Percentiles rank a stretch among this genome's conserved stretches.
phyloP scores from a whole-genome alignment of 1,140 invertebrate genomes.

The Diplogasteroides magnus region DNA sequence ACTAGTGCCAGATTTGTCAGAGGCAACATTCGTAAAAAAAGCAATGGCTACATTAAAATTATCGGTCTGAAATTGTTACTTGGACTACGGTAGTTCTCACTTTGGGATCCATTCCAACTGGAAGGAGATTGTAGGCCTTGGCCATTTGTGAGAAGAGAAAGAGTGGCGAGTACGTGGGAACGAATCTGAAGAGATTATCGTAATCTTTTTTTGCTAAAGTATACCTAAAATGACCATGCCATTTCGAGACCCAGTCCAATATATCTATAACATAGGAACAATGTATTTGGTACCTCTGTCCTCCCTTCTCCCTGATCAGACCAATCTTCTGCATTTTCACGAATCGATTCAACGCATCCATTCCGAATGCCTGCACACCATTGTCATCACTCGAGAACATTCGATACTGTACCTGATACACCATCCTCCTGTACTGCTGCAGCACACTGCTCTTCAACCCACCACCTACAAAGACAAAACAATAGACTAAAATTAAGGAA shows the following conservation, averaged over 20 bases:
- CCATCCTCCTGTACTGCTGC: constrained; percentile 28
- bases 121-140: constrained; percentile 28
- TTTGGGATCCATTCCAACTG: constrained; percentile 6
- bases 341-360: constrained; percentile 31
- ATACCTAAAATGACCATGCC: too few relatives aligned
- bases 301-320: constrained; percentile 34
- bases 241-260: too few relatives aligned
- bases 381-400: not conserved
- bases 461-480: too few relatives aligned
- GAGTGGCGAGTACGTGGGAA: constrained; percentile 12
- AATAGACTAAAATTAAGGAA: too few relatives aligned
- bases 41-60: not conserved
- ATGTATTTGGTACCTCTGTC: constrained; percentile 6
- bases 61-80: constrained; percentile 8
- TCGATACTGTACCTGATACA: constrained; percentile 28
- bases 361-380: constrained; percentile 37
- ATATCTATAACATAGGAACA: constrained; percentile 7
- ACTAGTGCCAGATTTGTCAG: not conserved
- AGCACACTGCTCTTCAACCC: constrained; percentile 35
- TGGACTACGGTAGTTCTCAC: constrained; percentile 2
- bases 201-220: too few relatives aligned
- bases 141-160: constrained; percentile 21
- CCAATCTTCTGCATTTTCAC: constrained; percentile 46
- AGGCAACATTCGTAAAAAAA: not conserved
- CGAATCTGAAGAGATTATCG: constrained; percentile 13